These are phyloP conservation scores for Phalangium opilio DNA, from an alignment of 2,888 invertebrate genomes.

Conservation along the genomic window DNA sequence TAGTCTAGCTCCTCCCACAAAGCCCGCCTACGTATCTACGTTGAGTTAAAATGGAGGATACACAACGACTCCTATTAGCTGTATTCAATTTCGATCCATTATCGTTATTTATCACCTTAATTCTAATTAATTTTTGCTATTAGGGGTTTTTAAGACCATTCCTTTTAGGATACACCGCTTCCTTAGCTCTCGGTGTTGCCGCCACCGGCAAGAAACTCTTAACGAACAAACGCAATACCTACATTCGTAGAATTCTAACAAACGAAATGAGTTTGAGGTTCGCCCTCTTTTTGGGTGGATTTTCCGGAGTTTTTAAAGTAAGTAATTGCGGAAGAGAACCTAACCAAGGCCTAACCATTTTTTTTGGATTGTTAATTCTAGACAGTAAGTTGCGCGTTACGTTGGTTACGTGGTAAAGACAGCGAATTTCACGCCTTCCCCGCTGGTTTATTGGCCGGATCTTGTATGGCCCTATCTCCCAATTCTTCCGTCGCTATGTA, in stretches of 20 bases:
- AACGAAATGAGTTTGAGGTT: slow-evolving; percentile 42
- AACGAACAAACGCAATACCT: slow-evolving; percentile 35
- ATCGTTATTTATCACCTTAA: too few relatives aligned
- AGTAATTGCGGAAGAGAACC: slow-evolving; percentile 17
- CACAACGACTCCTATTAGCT: too few relatives aligned
- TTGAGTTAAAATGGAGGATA: too few relatives aligned
- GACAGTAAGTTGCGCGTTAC: slow-evolving; percentile 42
- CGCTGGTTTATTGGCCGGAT: slow-evolving; percentile 53
- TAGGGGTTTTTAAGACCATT: slow-evolving; percentile 16
- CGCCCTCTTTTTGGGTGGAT: slow-evolving; percentile 52
- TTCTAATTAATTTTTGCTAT: slow-evolving; percentile 4
- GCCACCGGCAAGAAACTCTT: slow-evolving; percentile 41
- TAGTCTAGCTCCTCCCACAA: too few relatives aligned
- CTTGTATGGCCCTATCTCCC: slow-evolving; percentile 54
- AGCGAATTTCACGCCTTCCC: slow-evolving; percentile 47
- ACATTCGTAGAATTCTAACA: slow-evolving; percentile 39
- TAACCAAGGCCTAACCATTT: too few relatives aligned
- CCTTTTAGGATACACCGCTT: slow-evolving; percentile 41
- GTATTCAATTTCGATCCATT: too few relatives aligned
- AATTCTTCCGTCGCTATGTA: slow-evolving; percentile 64
- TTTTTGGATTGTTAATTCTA: slow-evolving; percentile 17
- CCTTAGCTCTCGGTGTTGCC: slow-evolving; percentile 42
- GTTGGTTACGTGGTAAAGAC: slow-evolving; percentile 46
- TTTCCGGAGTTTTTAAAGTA: slow-evolving; percentile 51
- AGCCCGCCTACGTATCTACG: too few relatives aligned